Conservation (phyloP, 2,888 invertebrate genomes). For the Vesta saturnalis region DNA sequence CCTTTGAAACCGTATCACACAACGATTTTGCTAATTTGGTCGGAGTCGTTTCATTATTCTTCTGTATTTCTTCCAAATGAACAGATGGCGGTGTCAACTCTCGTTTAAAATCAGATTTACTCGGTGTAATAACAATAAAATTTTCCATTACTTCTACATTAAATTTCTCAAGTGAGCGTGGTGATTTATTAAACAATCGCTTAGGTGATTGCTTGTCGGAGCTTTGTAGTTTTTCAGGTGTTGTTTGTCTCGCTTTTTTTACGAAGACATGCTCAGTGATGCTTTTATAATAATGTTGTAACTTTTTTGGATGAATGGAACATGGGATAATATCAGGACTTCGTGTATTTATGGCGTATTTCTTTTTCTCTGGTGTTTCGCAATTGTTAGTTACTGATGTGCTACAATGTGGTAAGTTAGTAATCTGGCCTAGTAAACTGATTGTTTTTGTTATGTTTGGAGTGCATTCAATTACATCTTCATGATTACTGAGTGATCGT, state of each 20-base stretch:
- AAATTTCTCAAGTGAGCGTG: constrained; percentile 51
- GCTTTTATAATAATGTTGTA: not conserved
- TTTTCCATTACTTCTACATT: constrained; percentile 55
- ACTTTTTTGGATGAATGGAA: constrained; percentile 9
- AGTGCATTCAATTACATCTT: not conserved
- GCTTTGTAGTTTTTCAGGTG: not conserved
- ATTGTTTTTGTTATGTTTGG: not conserved
- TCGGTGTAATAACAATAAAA: constrained; percentile 56
- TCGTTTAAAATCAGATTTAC: constrained; percentile 45
- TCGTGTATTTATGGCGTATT: not conserved
- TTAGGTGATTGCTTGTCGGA: constrained; percentile 25
- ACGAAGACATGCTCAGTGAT: not conserved
- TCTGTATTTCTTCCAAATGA: constrained; percentile 49
- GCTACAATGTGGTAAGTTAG: constrained; percentile 13
- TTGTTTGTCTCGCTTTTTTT: not conserved
- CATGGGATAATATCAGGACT: constrained; percentile 23
- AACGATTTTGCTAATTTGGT: constrained; percentile 40
- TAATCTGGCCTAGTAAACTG: not conserved
- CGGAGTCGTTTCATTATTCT: constrained; percentile 54
- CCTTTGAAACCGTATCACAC: constrained; percentile 43
- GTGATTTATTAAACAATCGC: constrained; percentile 55
- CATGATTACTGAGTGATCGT: constrained; percentile 4
- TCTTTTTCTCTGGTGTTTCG: constrained; percentile 6
- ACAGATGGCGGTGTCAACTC: constrained; percentile 33
- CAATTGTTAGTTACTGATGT: not conserved